Evolutionary conservation across 2,797 vertebrate species (phyloP), one percentile per base, ranked within the genome.

Genomic region (Poecilia gillii): DNA sequence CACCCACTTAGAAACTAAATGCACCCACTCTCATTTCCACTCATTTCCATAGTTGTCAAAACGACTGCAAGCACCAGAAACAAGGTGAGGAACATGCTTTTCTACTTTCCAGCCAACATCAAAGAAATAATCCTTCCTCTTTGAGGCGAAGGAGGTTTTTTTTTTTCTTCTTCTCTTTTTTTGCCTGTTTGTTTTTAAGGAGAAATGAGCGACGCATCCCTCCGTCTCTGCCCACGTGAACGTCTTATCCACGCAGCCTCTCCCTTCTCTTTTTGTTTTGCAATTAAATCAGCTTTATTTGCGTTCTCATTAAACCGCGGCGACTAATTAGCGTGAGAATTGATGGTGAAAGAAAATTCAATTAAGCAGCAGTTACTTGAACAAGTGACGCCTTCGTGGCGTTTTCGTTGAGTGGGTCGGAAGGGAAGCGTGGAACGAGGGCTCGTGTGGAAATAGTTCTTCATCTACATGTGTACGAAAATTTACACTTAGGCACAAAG

Each of bases 251-350:
- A 28, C 45, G 62, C 28, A 64, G 51, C 49, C 78, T 79, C 49
- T 25, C 20, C 45, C 41, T 46, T 68, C 76, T 76, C 76, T 81
- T 91, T 92, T 90, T 90, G 86, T 89, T 91, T 89, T 74, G 59
- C 81, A 79, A 85, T 92, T 91, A 89, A 90, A 92, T 93, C 79
- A 64, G 89, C 91, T 89, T 94, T 89, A 93, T 95, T 94, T 94
- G 89, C 89, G 88, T 84, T 73, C 87, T 83, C 91, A 91, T 94
- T 94, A 93, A 92, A 94, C 86, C 83, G 87, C 64, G 73, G 81
- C 85, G 88, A 93, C 90, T 94, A 94, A 96, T 96, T 95, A 93
- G 89, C 89, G 64, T 72, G 85, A 89, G 87, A 93, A 94, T 87
- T 93, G 89, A 94, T 90, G 88, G 90, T 86, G 76, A 89, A 92